Conservation (phyloP, 2,888 invertebrate species). For the Xestia sexstrigata region DNA sequence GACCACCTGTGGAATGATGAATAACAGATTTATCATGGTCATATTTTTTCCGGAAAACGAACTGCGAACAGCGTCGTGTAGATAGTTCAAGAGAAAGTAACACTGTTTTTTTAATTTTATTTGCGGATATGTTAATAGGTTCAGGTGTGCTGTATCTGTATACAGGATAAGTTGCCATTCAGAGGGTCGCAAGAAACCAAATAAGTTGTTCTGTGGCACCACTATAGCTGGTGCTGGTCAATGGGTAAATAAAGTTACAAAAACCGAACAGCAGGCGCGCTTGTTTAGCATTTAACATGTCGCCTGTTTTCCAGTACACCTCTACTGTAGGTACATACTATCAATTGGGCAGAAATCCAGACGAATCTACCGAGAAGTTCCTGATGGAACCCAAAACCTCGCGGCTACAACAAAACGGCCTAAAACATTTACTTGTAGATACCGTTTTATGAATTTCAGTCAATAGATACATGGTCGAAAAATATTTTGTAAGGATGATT, state of each 20-base stretch:
- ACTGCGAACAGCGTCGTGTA: not conserved
- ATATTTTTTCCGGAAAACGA: not conserved
- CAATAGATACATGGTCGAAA: not conserved
- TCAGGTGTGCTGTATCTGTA: not conserved
- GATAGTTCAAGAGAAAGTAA: not conserved
- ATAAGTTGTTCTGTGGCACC: not conserved
- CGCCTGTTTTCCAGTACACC: not conserved
- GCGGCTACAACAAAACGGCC: not conserved
- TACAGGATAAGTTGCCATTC: not conserved
- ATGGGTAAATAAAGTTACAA: not conserved
- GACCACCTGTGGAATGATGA: constrained; percentile 89
- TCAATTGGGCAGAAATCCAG: not conserved
- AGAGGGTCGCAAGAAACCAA: not conserved
- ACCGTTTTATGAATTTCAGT: not conserved
- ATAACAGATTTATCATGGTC: not conserved
- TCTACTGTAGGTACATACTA: too few species aligned
- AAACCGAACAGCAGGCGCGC: not conserved
- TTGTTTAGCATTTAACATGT: not conserved
- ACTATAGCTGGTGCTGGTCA: not conserved
- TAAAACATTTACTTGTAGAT: not conserved
- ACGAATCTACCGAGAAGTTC: not conserved
- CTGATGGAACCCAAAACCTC: not conserved
- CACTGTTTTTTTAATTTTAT: not conserved
- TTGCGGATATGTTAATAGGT: not conserved
- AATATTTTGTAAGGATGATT: constrained; percentile 54